Percentiles rank a stretch among this genome's conserved stretches.
Conservation (phyloP, 2,113 vertebrate species). For the Oryzias woworae region DNA sequence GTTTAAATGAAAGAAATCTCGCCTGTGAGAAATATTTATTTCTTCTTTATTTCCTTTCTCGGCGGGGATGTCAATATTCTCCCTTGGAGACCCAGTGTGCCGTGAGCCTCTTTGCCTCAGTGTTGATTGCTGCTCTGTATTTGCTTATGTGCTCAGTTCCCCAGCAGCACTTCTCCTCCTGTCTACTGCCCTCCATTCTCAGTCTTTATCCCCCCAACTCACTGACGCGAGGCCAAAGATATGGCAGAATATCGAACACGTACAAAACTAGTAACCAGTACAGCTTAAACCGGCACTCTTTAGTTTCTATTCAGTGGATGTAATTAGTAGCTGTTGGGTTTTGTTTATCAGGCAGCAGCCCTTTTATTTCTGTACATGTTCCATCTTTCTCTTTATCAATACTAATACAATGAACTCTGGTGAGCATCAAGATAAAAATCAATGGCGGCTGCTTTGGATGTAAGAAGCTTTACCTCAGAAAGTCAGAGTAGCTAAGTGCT, state of each 20-base stretch:
- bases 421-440: constrained; percentile 24
- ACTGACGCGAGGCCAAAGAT: constrained; percentile 36
- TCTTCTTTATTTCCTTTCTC: constrained; percentile 5
- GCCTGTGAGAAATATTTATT: constrained; percentile 1
- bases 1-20: background rate
- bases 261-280: constrained; percentile 26
- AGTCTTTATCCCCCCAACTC: constrained; percentile 30
- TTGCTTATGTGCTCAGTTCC: constrained; percentile 51
- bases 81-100: constrained; percentile 16
- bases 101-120: constrained; percentile 19
- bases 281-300: background rate
- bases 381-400: constrained; percentile 7
- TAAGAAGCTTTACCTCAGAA: constrained; percentile 19
- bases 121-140: constrained; percentile 28
- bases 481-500: constrained; percentile 2
- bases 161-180: constrained; percentile 29
- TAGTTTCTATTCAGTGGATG: constrained; percentile 29
- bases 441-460: constrained; percentile 17
- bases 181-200: constrained; percentile 19
- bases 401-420: constrained; percentile 19
- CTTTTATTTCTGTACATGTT: constrained; percentile 9
- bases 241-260: constrained; percentile 29
- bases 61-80: constrained; percentile 32
- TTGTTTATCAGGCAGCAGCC: constrained; percentile 17
- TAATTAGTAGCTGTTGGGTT: constrained; percentile 45